Evolutionary conservation across 2,113 vertebrate genomes (phyloP), one percentile per base, ranked within the genome.

Genomic region (Corydoras maculifer): DNA sequence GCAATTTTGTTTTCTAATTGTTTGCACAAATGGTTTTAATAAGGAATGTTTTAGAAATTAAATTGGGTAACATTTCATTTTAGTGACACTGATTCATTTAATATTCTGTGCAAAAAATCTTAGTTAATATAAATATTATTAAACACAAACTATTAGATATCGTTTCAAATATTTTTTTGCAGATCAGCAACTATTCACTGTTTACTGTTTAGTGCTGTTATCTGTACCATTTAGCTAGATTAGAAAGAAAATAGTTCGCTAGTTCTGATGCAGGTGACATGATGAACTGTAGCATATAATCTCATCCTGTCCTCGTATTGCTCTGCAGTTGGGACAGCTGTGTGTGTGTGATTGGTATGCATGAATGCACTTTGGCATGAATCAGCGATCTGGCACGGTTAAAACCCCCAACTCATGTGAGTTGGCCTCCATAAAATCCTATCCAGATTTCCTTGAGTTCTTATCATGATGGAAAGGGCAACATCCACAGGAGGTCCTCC

Each of bases 391-490:
- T 65, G 69, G 61, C 65, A 72, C 57, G 73, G 76, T 57, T 61
- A 62, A 79, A 74, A 68, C 62, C 68, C 66, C 68, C 74, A 73
- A 73, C 53, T 68, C 63, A 29, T 75, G 79, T 70, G 75, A 77
- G 35, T 43, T 65, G 74, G 57, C 60, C 65, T 68, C 75, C 79
- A 79, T 82, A 79, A 79, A 82, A 82, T 82, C 73, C 69, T 50
- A 63, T 79, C 77, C 77, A 83, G 73, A 78, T 72, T 80, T 77
- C 60, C 70, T 55, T 50, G 5, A 67, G 74, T 71, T 77, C 75
- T 80, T 76, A 74, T 79, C 73, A 74, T 75, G 75, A 82, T 74
- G 79, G 68, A 74, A 63, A 81, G 79, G 76, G 71, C 69, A 76
- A 25, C 69, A 68, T 74, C 78, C 58, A 78, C 78, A 68, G 78